Evolutionary conservation across 2,113 vertebrate genomes (phyloP), one percentile per base, ranked within the genome.

Genomic region (Haplotaxodon microlepis): DNA sequence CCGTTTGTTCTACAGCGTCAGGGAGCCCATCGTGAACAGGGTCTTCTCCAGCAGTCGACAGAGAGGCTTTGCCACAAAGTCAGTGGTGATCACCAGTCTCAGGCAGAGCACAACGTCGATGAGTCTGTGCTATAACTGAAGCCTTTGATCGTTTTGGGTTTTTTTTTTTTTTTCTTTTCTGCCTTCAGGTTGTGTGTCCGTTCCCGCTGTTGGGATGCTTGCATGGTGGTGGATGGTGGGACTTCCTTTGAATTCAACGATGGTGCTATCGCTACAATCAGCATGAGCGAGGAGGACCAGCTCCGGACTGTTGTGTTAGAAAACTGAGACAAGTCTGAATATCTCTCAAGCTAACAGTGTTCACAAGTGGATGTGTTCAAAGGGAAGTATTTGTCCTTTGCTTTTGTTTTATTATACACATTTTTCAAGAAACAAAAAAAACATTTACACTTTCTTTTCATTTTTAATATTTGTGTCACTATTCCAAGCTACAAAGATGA

Each of bases 201-300:
- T 17, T 99, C 98, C 2, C 97, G 98, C 8, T 99, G 99, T 54
- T 99, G 99, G 99, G 98, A 99, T 27, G 99, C 99, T 4, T 99
- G 99, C 90, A 99, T 99, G 99, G 99, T 99, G 93, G 96, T 99
- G 9, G 99, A 99, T 51, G 98, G 98, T 31, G 99, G 98, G 88
- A 99, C 97, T 5, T 99, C 98, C 7, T 99, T 99, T 61, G 98
- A 99, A 89, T 99, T 99, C 91, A 99, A 99, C 40, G 99, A 99
- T 17, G 99, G 99, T 8, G 98, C 98, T 4, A 97, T 99, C 81
- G 98, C 98, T 47, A 98, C 98, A 0, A 97, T 99, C 95, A 90
- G 94, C 93, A 97, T 98, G 56, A 95, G 96, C 17, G 96, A 97
- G 54, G 98, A 98, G 34, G 98, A 99, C 88, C 97, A 97, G 86